phyloP scores from a whole-genome alignment of 2,797 vertebrate species.

The Cuniculus paca region DNA sequence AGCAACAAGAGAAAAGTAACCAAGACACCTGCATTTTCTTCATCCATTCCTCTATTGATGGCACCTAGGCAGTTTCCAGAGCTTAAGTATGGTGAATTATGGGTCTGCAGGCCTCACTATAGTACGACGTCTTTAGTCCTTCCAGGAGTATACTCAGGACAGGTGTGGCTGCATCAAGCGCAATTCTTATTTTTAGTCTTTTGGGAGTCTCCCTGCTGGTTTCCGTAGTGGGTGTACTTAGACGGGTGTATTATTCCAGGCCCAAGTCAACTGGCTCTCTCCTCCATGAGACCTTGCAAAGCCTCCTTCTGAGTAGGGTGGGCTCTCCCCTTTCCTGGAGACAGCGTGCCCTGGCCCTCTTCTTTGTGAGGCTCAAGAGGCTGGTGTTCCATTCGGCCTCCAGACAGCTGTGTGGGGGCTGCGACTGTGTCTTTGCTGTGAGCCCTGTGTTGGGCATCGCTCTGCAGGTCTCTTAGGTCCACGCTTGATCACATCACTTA shows the following conservation, averaged over 20 bases:
- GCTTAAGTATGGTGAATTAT: not conserved
- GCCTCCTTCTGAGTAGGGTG: not conserved
- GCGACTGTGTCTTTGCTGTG: not conserved
- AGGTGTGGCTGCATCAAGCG: not conserved
- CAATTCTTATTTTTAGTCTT: not conserved
- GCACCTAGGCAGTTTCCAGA: not conserved
- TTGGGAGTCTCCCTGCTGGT: not conserved
- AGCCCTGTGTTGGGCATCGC: too few species aligned
- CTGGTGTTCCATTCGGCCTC: not conserved
- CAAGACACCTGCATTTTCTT: not conserved
- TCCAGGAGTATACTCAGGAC: not conserved
- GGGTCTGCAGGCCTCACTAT: not conserved
- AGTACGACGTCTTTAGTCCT: not conserved
- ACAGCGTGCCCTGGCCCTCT: fast-evolving
- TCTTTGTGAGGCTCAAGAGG: not conserved
- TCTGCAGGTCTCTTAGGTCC: too few species aligned
- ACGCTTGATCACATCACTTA: fast-evolving
- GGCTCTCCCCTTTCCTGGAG: not conserved
- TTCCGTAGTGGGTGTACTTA: not conserved
- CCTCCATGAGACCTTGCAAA: not conserved
- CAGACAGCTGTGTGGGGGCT: fast-evolving
- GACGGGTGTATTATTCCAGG: too few species aligned
- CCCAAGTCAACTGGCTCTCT: not conserved
- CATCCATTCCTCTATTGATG: not conserved
- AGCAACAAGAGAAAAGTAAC: too few species aligned